A percentile compares a stretch with the other conserved stretches of the same genome.
Conservation (phyloP, 2,888 invertebrate genomes). For the Aporophyla nigra region DNA sequence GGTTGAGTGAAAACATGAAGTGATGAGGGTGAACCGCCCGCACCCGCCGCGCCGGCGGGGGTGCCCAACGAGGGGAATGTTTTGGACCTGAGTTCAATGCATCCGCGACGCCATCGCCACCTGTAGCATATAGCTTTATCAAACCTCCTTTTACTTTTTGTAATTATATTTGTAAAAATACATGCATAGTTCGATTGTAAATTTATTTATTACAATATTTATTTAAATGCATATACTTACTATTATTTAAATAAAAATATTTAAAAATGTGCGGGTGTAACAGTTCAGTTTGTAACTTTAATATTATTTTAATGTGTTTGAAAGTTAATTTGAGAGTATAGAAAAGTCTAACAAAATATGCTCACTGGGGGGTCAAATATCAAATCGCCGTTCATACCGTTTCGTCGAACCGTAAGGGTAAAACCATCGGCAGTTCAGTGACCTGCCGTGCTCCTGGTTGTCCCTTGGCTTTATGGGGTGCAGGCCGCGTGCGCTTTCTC, state of each 20-base stretch:
- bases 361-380: slow-evolving; percentile 66
- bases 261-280: background rate
- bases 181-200: background rate
- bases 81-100: slow-evolving; percentile 83
- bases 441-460: slow-evolving; percentile 81
- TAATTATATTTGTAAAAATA: background rate
- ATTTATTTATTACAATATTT: background rate
- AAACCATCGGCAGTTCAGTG: slow-evolving; percentile 84
- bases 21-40: slow-evolving; percentile 76
- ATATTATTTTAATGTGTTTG: background rate
- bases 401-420: slow-evolving; percentile 76
- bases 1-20: slow-evolving; percentile 77
- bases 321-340: background rate
- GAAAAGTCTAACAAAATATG: slow-evolving; percentile 34
- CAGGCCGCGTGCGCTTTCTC: slow-evolving; percentile 80
- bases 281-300: background rate
- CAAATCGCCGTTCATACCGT: slow-evolving; percentile 64
- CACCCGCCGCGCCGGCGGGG: slow-evolving; percentile 56
- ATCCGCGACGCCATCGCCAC: slow-evolving; percentile 76
- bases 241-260: too few relatives aligned
- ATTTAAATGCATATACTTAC: background rate
- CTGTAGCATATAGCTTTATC: slow-evolving; percentile 47
- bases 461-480: slow-evolving; percentile 87
- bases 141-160: slow-evolving; percentile 15
- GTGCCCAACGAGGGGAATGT: slow-evolving; percentile 75